Evolutionary conservation across 1,140 invertebrate species (phyloP).

Genomic region (Dinothrombium tinctorium): DNA sequence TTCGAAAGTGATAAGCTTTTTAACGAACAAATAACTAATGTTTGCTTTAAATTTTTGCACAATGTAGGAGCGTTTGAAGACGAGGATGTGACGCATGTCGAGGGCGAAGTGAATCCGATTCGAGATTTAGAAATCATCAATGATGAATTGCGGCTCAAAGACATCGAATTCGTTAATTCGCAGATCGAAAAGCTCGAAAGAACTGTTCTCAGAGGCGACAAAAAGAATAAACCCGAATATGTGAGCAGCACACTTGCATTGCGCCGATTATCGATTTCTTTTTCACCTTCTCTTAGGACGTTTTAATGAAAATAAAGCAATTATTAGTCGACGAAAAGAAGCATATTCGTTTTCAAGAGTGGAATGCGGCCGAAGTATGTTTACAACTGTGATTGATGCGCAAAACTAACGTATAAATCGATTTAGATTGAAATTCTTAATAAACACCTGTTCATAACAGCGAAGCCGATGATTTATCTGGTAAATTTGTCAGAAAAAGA

Average conservation of each 20-base stretch:
- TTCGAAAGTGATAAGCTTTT: too few species aligned
- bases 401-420: slow-evolving; percentile 1
- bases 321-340: slow-evolving; percentile 69
- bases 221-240: slow-evolving; percentile 85
- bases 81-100: slow-evolving; percentile 90
- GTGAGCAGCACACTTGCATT: slow-evolving; percentile 30
- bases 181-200: slow-evolving; percentile 68
- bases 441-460: slow-evolving; percentile 88
- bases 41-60: neutral
- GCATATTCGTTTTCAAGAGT: slow-evolving; percentile 71
- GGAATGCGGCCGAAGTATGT: slow-evolving; percentile 77
- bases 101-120: slow-evolving; percentile 91
- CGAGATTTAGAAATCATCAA: slow-evolving; percentile 88
- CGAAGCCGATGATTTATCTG: slow-evolving; percentile 91
- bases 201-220: slow-evolving; percentile 68
- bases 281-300: slow-evolving; percentile 35
- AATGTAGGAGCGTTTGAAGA: slow-evolving; percentile 79
- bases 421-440: slow-evolving; percentile 86
- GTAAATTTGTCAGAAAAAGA: slow-evolving; percentile 95
- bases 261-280: neutral
- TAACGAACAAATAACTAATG: too few species aligned
- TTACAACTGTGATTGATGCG: neutral
- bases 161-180: slow-evolving; percentile 55
- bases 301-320: slow-evolving; percentile 57
- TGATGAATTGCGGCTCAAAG: slow-evolving; percentile 83